phyloP scores from a whole-genome alignment of 2,888 invertebrate species.

The Leucania comma region DNA sequence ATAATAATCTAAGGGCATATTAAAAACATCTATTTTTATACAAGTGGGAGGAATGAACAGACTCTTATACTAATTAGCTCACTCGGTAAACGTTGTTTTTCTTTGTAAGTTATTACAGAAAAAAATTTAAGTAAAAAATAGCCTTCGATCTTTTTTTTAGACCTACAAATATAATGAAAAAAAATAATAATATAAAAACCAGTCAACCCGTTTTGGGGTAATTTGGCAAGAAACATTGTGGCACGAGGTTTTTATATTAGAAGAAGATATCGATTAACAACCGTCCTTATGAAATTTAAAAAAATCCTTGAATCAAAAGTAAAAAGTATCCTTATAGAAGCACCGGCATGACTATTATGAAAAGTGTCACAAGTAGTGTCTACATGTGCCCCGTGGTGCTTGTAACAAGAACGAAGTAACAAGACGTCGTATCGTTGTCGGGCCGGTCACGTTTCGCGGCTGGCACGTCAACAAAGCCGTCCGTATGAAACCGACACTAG shows the following conservation, averaged over 20 bases:
- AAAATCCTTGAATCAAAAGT: not conserved
- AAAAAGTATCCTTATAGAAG: constrained; percentile 3
- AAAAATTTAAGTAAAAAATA: too few species aligned
- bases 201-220: too few species aligned
- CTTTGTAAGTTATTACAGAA: too few species aligned
- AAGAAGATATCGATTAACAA: constrained; percentile 1
- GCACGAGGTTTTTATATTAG: too few species aligned
- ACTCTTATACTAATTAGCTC: not conserved
- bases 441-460: constrained; percentile 76
- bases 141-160: too few species aligned
- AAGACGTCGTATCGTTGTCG: constrained; percentile 70
- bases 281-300: constrained; percentile 4
- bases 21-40: constrained; percentile 16
- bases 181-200: too few species aligned
- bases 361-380: constrained; percentile 47
- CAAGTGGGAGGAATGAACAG: constrained; percentile 2
- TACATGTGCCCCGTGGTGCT: constrained; percentile 67
- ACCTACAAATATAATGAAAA: too few species aligned
- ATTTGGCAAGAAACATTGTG: too few species aligned
- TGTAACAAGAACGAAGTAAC: constrained; percentile 72
- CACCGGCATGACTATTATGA: constrained; percentile 29
- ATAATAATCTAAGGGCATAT: constrained; percentile 1
- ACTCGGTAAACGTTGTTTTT: too few species aligned
- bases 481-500: constrained; percentile 72
- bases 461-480: constrained; percentile 78